Evolutionary conservation across 2,113 vertebrate genomes (phyloP).

Genomic region (Illadopsis cleaveri): DNA sequence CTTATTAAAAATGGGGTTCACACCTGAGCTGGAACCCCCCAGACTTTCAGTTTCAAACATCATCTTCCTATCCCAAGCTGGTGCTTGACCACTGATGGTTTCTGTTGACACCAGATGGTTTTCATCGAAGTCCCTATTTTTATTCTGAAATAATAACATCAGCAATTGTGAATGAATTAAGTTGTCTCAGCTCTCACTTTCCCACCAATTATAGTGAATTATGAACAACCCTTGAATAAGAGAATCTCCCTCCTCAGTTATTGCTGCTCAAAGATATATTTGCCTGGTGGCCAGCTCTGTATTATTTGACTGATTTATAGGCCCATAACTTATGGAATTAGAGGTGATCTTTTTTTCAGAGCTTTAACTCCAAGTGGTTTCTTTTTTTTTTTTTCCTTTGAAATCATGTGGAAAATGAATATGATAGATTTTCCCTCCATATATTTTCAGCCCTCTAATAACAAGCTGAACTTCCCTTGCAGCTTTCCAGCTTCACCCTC

Average conservation of each 20-base stretch:
- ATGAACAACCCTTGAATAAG: conserved; percentile 22
- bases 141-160: conserved; percentile 14
- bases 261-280: conserved; percentile 49
- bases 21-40: neutral
- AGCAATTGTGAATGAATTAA: conserved; percentile 41
- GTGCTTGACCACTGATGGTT: neutral
- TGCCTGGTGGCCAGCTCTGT: conserved; percentile 3
- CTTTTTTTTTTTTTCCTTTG: conserved; percentile 5
- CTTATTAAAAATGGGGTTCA: neutral
- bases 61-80: neutral
- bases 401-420: conserved; percentile 46
- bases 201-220: conserved; percentile 60
- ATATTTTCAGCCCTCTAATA: conserved; percentile 48
- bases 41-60: neutral
- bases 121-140: conserved; percentile 15
- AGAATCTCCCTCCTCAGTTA: neutral
- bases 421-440: conserved; percentile 31
- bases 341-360: conserved; percentile 38
- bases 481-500: conserved; percentile 3
- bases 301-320: conserved; percentile 52
- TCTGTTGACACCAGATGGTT: conserved; percentile 49
- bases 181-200: conserved; percentile 38
- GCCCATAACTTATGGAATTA: conserved; percentile 52
- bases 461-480: neutral
- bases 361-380: conserved; percentile 31